Evolutionary conservation across 2,888 invertebrate genomes (phyloP).

Genomic region (Aproaerema taeniolella): DNA sequence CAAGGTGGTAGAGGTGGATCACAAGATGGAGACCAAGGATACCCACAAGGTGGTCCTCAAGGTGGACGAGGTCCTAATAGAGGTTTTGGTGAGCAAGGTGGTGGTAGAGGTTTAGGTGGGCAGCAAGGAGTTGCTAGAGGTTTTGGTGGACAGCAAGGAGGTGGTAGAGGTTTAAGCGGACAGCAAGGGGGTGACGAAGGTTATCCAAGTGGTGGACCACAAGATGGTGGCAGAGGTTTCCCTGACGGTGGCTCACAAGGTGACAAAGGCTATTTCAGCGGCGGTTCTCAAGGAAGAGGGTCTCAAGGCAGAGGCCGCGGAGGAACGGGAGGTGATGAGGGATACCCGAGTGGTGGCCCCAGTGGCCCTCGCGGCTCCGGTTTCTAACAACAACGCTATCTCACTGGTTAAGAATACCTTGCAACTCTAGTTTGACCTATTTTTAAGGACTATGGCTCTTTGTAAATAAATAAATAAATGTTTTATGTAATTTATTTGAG

Average conservation of each 20-base stretch:
- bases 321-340: conserved; percentile 37
- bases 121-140: conserved; percentile 22
- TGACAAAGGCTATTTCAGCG: conserved; percentile 19
- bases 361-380: conserved; percentile 62
- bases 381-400: conserved; percentile 31
- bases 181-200: conserved; percentile 15
- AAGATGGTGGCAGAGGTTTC: conserved; percentile 15
- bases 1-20: conserved; percentile 18
- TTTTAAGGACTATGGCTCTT: conserved; percentile 1
- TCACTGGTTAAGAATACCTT: conserved; percentile 4
- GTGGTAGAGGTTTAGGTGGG: conserved; percentile 20
- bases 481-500: neutral
- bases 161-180: conserved; percentile 29
- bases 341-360: conserved; percentile 63
- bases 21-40: conserved; percentile 23
- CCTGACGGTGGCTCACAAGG: conserved; percentile 13
- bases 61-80: conserved; percentile 17
- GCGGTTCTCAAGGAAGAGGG: conserved; percentile 13
- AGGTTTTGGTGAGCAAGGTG: conserved; percentile 8
- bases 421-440: neutral
- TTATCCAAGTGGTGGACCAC: conserved; percentile 12
- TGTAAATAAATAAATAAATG: conserved; percentile 8
- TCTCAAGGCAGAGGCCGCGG: conserved; percentile 10
- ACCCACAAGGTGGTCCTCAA: conserved; percentile 34
- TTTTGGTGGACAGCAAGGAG: conserved; percentile 21